Evolutionary conservation across 2,888 invertebrate species (phyloP).

Genomic region (Hydriomena furcata): DNA sequence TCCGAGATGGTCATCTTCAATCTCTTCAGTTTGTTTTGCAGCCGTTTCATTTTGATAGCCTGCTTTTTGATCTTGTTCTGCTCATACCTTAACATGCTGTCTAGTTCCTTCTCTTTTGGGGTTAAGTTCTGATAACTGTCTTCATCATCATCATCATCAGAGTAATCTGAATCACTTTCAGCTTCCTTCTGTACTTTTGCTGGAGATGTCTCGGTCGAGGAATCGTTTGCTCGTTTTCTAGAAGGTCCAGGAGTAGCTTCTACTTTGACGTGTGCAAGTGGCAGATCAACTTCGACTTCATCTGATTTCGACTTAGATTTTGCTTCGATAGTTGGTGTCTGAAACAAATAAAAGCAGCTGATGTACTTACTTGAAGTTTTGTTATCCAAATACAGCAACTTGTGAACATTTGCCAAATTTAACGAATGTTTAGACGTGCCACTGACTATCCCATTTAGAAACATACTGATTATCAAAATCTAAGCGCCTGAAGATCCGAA

Average conservation of each 20-base stretch:
- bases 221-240: constrained; percentile 6
- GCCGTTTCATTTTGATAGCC: constrained; percentile 4
- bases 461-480: too few relatives aligned
- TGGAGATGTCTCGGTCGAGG: background rate
- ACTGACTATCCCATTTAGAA: too few relatives aligned
- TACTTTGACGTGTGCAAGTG: background rate
- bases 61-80: constrained; percentile 11
- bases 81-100: constrained; percentile 15
- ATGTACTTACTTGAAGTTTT: too few relatives aligned
- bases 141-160: background rate
- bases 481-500: too few relatives aligned
- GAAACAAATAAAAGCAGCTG: constrained; percentile 7
- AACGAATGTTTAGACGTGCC: too few relatives aligned
- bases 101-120: constrained; percentile 3
- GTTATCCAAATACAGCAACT: too few relatives aligned
- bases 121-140: background rate
- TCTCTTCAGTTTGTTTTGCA: constrained; percentile 9
- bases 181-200: background rate
- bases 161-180: background rate
- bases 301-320: constrained; percentile 1
- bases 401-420: too few relatives aligned
- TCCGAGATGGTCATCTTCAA: constrained; percentile 11
- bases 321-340: constrained; percentile 2
- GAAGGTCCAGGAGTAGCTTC: constrained; percentile 9
- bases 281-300: constrained; percentile 3